Evolutionary conservation across 1,140 invertebrate species (phyloP).

Genomic region (Acyrthosiphon pisum): DNA sequence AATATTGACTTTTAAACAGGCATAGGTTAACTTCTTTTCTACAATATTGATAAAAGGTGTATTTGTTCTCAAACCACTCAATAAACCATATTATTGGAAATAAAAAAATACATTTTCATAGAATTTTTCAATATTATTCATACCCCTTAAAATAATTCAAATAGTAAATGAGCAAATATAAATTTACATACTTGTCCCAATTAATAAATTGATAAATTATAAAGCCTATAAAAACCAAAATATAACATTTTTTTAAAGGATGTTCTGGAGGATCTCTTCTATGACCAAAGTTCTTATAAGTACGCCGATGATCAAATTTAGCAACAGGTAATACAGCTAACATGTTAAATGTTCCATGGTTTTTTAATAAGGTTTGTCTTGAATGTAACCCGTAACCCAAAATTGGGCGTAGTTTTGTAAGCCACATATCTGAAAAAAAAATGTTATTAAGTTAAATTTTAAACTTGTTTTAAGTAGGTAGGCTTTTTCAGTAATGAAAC

Average conservation of each 20-base stretch:
- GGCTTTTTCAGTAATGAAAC: background rate
- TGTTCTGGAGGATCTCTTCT: constrained; percentile 41
- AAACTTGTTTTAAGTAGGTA: background rate
- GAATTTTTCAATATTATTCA: too few relatives aligned
- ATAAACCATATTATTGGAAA: too few relatives aligned
- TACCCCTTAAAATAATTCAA: background rate
- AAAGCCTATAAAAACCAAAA: background rate
- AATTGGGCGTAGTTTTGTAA: constrained; percentile 33
- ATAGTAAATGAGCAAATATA: background rate
- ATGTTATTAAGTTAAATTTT: background rate
- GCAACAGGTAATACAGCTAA: background rate
- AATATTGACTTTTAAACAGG: too few relatives aligned
- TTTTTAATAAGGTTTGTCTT: constrained; percentile 28
- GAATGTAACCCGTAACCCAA: constrained; percentile 29
- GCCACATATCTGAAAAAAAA: constrained; percentile 25
- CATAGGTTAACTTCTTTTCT: too few relatives aligned
- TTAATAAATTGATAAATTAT: background rate
- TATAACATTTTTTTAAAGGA: constrained; percentile 33
- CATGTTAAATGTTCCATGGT: background rate
- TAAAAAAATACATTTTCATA: too few relatives aligned
- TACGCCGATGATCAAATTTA: background rate
- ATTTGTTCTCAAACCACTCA: too few relatives aligned
- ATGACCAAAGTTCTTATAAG: constrained; percentile 48
- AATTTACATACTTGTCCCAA: constrained; percentile 44
- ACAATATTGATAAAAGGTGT: too few relatives aligned